Evolutionary conservation across 2,113 vertebrate genomes (phyloP).

Genomic region (Sturnira hondurensis): DNA sequence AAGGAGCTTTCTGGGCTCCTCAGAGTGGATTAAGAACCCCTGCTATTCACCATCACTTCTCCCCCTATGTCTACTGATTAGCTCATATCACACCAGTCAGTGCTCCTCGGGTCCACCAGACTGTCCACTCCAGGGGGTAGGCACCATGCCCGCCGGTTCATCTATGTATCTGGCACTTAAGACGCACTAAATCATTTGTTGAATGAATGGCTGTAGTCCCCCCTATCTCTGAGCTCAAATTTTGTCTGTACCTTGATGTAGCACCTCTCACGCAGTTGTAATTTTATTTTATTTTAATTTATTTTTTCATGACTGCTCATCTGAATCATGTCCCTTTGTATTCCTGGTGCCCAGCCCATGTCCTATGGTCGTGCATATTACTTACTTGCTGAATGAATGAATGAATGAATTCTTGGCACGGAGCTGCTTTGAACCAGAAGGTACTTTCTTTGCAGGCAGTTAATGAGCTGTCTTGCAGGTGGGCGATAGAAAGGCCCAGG

Average conservation of each 20-base stretch:
- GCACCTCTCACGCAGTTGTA: neutral
- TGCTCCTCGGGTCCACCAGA: neutral
- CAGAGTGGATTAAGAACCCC: neutral
- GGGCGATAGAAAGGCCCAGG: neutral
- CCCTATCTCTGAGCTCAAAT: neutral
- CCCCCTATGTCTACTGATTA: neutral
- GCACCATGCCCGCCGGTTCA: neutral
- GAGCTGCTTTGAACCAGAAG: neutral
- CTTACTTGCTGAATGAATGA: neutral
- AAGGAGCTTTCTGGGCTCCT: neutral
- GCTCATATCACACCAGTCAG: neutral
- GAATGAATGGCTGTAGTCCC: neutral
- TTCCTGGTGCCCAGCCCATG: neutral
- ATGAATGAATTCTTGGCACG: neutral
- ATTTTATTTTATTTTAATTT: neutral
- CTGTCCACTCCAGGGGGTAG: neutral
- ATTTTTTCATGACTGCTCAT: neutral
- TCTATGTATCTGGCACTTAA: neutral
- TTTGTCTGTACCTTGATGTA: neutral
- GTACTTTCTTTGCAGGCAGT: conserved; percentile 8
- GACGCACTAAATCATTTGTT: neutral
- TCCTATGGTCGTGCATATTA: neutral
- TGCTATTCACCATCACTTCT: no score
- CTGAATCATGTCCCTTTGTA: neutral
- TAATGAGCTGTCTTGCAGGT: neutral